phyloP scores from a whole-genome alignment of 2,797 vertebrate species.

The Gallinago nigripennis region DNA sequence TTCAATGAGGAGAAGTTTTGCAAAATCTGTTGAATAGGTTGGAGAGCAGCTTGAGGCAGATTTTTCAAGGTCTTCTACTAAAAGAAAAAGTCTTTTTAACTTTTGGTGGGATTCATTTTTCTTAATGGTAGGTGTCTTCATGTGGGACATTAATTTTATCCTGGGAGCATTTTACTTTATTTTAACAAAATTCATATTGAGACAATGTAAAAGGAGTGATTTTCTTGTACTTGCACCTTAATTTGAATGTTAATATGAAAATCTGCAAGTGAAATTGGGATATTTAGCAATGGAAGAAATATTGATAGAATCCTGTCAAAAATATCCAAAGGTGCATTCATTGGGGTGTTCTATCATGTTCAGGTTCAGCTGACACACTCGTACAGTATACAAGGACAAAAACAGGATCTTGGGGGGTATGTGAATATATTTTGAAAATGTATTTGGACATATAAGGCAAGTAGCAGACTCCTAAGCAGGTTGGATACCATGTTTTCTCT shows the following conservation, averaged over 20 bases:
- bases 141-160: background rate
- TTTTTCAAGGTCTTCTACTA: background rate
- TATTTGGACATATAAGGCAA: background rate
- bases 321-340: background rate
- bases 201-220: background rate
- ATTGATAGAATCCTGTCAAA: background rate
- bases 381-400: background rate
- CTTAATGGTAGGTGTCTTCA: background rate
- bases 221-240: background rate
- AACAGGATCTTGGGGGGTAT: background rate
- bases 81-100: background rate
- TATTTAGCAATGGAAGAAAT: background rate
- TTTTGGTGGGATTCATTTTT: background rate
- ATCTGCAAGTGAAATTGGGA: background rate
- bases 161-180: background rate
- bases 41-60: no score
- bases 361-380: background rate
- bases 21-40: background rate
- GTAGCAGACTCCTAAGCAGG: background rate
- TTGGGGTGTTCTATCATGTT: background rate
- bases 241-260: background rate
- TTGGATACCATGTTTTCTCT: background rate
- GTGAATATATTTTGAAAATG: background rate
- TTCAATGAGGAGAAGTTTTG: background rate
- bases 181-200: background rate